Evolutionary conservation across 2,113 vertebrate genomes (phyloP).

Genomic region (Sylvicapra grimmia): DNA sequence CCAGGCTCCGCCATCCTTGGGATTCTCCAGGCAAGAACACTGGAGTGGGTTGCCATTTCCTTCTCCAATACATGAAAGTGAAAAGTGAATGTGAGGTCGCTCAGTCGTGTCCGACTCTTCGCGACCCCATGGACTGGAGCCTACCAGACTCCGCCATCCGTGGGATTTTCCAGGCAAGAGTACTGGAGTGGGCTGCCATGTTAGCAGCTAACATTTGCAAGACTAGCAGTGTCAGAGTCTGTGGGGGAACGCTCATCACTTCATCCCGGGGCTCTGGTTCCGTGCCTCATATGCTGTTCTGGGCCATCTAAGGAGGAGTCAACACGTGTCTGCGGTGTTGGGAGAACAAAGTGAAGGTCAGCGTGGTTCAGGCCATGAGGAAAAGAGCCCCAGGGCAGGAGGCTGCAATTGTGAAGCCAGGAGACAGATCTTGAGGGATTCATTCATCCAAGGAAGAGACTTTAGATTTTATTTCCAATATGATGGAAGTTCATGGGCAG

Average conservation of each 20-base stretch:
- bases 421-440: neutral
- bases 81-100: too few relatives aligned
- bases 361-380: neutral
- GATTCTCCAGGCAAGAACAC: too few relatives aligned
- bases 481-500: neutral
- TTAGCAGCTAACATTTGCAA: neutral
- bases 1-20: too few relatives aligned
- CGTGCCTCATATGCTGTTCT: rapidly evolving
- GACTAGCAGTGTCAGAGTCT: neutral
- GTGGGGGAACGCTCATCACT: too few relatives aligned
- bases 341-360: neutral
- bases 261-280: rapidly evolving
- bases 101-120: too few relatives aligned
- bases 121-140: too few relatives aligned
- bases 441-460: neutral
- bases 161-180: too few relatives aligned
- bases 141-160: too few relatives aligned
- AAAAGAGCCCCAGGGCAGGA: neutral
- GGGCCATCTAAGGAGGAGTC: neutral
- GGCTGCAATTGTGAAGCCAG: neutral
- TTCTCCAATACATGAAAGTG: too few relatives aligned
- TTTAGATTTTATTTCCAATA: neutral
- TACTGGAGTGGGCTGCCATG: too few relatives aligned
- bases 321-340: rapidly evolving
- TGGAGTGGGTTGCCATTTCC: too few relatives aligned